Conservation (phyloP, 2,113 vertebrate species). For the Aythya baeri region DNA sequence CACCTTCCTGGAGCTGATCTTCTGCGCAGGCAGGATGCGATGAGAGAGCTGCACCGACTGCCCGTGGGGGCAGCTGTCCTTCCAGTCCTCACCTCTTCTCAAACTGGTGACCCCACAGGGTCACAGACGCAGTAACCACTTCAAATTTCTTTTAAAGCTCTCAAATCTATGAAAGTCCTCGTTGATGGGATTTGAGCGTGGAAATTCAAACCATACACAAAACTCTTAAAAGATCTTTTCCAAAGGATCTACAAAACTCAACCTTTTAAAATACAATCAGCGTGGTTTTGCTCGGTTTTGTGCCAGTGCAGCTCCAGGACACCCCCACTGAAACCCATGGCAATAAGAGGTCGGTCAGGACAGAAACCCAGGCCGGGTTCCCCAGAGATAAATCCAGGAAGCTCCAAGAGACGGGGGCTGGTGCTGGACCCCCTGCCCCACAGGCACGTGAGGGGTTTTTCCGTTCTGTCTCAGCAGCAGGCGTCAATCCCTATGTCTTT, state of each 20-base stretch:
- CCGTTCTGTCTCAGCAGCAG: background rate
- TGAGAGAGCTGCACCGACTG: background rate
- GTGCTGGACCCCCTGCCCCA: background rate
- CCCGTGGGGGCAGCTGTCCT: accelerated
- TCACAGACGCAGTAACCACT: background rate
- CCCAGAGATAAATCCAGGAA: accelerated
- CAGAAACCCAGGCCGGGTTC: background rate
- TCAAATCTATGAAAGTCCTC: background rate
- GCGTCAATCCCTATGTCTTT: accelerated
- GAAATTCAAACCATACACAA: background rate
- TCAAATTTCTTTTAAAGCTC: background rate
- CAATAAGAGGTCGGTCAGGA: background rate
- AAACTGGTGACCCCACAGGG: background rate
- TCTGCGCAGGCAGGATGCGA: background rate
- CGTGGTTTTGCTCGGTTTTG: background rate
- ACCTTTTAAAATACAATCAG: background rate
- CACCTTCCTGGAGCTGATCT: background rate
- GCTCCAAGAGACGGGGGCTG: accelerated
- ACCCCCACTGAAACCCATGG: background rate
- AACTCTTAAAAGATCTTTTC: background rate
- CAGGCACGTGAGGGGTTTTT: background rate
- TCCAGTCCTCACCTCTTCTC: background rate
- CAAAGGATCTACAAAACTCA: background rate
- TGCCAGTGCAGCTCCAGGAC: background rate
- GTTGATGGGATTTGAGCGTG: background rate